A percentile compares a stretch with the other conserved stretches of the same genome.
These are phyloP conservation scores for Sitobion miscanthi DNA, from an alignment of 1,140 invertebrate species.

Conservation along the genomic window DNA sequence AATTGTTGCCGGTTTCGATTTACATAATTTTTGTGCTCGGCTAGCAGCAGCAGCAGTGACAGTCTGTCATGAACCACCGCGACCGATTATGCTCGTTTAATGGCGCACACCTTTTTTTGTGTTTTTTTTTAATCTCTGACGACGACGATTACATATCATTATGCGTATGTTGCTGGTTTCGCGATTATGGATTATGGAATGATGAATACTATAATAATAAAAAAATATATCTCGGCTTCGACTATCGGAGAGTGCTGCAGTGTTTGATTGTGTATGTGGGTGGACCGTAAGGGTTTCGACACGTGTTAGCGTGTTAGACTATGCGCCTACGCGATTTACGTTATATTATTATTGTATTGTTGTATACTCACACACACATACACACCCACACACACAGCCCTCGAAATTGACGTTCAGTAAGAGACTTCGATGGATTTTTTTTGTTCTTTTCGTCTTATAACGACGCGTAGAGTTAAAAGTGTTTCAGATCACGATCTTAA, in stretches of 20 bases:
- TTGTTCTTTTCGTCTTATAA: not conserved
- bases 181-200: not conserved
- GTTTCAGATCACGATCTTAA: constrained; percentile 11
- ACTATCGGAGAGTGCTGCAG: not conserved
- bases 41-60: not conserved
- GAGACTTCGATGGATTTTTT: not conserved
- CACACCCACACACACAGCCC: not conserved
- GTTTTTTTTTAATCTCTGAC: not conserved
- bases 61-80: not conserved
- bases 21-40: not conserved
- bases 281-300: not conserved
- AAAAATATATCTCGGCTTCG: not conserved
- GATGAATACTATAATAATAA: not conserved
- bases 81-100: constrained; percentile 17
- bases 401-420: not conserved
- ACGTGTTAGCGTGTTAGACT: not conserved
- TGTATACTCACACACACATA: not conserved
- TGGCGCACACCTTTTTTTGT: not conserved
- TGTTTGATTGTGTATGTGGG: not conserved
- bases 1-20: not conserved
- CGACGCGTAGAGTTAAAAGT: not conserved
- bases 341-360: constrained; percentile 13
- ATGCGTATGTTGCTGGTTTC: not conserved
- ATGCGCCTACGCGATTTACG: not conserved
- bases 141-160: not conserved